Base-by-base conservation (phyloP, 2,888 invertebrate genomes). In the Axea sp. region DNA sequence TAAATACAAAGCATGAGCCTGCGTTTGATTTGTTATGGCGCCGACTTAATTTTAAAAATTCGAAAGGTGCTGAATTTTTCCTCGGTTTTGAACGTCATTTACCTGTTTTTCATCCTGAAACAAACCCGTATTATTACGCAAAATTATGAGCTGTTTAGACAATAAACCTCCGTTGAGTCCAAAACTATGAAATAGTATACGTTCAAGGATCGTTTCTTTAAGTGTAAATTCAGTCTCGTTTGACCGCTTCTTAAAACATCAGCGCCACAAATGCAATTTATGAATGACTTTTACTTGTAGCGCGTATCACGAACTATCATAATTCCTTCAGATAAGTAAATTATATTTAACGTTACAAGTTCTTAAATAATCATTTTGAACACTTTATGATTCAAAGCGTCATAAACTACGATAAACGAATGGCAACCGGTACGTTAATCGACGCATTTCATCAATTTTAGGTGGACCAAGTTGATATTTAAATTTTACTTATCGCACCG, bases 71-170 rank as follows among this genome's bases (percentile, higher is more conserved):
- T 49, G 72, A 22, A 26, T 31, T 77, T 79, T 77, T 75, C 64
- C 59, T 64, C 31, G 14, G 37, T 26, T 72, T 76, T 51, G 49
- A 45, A 57, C 62, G 9, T 53, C 45, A 35, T 47, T 69, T 79
- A 76, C 78, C 78, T 78, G 76, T 51, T 62, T 60, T 51, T 28
- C 62, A 17, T 55, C 39, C 31, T 62, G 49, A 64, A 35, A 43
- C 24, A 41, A 62, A 73, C 67, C 53, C n/a, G n/a, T n/a, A 43
- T 73, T 71, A 76, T 72, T 73, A 75, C 77, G 77, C 79, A 80
- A 83, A 83, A 82, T 83, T 82, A 83, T 77, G 77, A 79, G 59
- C 33, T 77, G 71, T 64, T 49, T 62, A 67, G 76, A 76, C 67
- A 72, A 80, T 80, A 80, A 78, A 79, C 43, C 73, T 75, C 24